Evolutionary conservation across 2,888 invertebrate species (phyloP).

Genomic region (Galerucella pusilla): DNA sequence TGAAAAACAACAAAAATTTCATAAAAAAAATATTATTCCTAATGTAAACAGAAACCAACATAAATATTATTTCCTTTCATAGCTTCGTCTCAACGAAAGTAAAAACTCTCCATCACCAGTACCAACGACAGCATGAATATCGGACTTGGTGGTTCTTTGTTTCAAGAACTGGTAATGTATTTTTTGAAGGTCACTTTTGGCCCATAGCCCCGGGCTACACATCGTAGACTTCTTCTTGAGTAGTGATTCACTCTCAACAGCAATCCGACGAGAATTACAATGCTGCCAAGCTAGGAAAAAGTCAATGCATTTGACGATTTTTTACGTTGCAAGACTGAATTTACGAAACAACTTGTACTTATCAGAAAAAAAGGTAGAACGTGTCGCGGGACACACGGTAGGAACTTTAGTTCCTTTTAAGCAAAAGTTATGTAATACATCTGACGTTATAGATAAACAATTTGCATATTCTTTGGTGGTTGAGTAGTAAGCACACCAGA

Average conservation of each 20-base stretch:
- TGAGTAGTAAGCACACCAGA: too few species aligned
- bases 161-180: conserved; percentile 56
- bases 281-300: neutral
- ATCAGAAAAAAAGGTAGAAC: too few species aligned
- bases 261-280: conserved; percentile 15
- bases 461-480: too few species aligned
- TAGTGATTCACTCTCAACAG: conserved; percentile 40
- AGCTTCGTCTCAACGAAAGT: conserved; percentile 30
- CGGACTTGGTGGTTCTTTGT: conserved; percentile 49
- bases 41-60: neutral
- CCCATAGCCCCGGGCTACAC: conserved; percentile 59
- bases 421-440: too few species aligned
- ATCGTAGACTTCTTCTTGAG: conserved; percentile 46
- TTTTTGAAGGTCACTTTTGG: conserved; percentile 62
- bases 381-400: too few species aligned
- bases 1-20: too few species aligned
- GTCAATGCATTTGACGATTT: too few species aligned
- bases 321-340: too few species aligned
- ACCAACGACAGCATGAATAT: conserved; percentile 1
- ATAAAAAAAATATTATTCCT: too few species aligned
- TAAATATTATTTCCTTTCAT: neutral
- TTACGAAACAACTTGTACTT: too few species aligned
- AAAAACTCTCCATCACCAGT: conserved; percentile 23
- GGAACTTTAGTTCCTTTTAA: too few species aligned
- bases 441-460: too few species aligned